Base-by-base conservation (phyloP, 2,113 vertebrate species). In the Myrmophylax atrothorax region DNA sequence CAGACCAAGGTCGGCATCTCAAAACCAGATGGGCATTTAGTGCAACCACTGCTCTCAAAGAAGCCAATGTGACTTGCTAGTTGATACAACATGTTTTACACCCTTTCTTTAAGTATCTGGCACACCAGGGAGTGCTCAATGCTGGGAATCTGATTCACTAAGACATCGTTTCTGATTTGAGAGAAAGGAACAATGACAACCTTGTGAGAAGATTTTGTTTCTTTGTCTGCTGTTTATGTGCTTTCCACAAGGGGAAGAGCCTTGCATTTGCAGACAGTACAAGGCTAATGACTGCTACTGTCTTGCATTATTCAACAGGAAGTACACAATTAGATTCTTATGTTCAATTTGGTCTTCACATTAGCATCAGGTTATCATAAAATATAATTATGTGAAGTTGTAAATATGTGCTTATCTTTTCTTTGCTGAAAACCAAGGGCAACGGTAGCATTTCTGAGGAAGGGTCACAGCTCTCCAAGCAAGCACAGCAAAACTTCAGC, bases 241-340 rank as follows among this genome's bases (percentile, higher is more conserved):
- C 37, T 85, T 88, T 79, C 44, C 85, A 88, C 89, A 91, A 95
- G 92, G 31, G 77, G 83, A 79, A 70, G 86, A 89, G 73, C 73
- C 86, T 89, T 44, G 26, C 56, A 44, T 67, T 87, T 81, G 75
- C 64, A 88, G 60, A 25, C 58, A 88, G 80, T 25, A 37, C 78
- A 86, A 75, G 52, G 78, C 95, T 96, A 93, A 96, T 76, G 93
- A 88, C 84, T 91, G 82, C 44, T 38, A 35, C 83, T 86, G 92
- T 31, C 68, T 89, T 97, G 89, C 94, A 97, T 97, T 97, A 97
- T 97, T 97, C 96, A 97, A 91, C 73, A 97, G 96, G 95, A 97
- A 93, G 78, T 81, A 86, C 74, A 94, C 87, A 96, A 96, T 96
- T 97, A 96, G 86, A 88, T 88, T 84, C 94, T 93, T 93, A 66